Base-by-base conservation (phyloP, 2,113 vertebrate species). In the Corythornis madagascariensis region DNA sequence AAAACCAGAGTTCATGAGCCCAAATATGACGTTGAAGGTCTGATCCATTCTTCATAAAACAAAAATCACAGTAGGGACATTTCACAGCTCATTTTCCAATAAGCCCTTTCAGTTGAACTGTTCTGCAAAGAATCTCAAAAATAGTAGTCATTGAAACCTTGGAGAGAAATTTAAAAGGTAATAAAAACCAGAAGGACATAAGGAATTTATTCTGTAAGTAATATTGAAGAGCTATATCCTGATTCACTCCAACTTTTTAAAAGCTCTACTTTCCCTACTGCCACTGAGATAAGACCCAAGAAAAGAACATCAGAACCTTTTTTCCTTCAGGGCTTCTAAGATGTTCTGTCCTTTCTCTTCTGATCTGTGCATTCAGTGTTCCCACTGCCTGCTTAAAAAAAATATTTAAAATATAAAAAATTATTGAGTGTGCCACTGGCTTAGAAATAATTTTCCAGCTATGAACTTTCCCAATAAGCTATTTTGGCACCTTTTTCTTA, bases 1-100 rank as follows among this genome's bases (percentile, higher is more conserved):
- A 85, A 85, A 92, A 38, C 2, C 45, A 59, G 45, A 72, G 28
- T 66, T 99, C 98, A 63, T 99, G 99, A 43, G 99, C 99, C 99
- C 99, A 99, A 78, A 99, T 99, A 91, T 99, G 99, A 86, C 99
- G 98, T 94, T 99, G 99, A 81, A 99, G 98, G 66, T 99, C 99
- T 25, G 98, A 98, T 88, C 99, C 99, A 28, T 99, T 99, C 97
- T 99, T 99, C 93, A 99, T 98, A 96, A 99, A 99, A 94, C 98
- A 99, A 92, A 98, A 98, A 91, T 99, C 99, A 86, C 99, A 99
- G 84, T 99, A 99, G 2, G 99, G 99, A 86, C 99, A 99, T 95
- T 99, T 99, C 93, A 99, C 98, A 67, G 98, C 99, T 72, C 99
- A 97, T 95, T 99, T 99, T 74, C 98, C 98, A 92, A 99, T 99